Evolutionary conservation across 2,888 invertebrate species (phyloP), one percentile per base, ranked within the genome.

Genomic region (Drosophila peninsularis): DNA sequence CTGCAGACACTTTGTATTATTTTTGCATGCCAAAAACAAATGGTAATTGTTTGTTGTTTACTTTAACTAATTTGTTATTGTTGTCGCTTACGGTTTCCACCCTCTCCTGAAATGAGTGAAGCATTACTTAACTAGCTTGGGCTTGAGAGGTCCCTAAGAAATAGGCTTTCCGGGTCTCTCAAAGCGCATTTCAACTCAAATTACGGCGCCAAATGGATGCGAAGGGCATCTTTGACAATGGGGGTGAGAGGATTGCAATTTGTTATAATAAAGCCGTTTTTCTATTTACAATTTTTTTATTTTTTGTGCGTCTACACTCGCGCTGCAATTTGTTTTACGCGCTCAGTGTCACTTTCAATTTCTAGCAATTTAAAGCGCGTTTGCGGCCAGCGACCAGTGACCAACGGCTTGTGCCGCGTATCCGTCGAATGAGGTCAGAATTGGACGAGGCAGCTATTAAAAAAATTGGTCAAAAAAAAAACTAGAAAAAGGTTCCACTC

Each of bases 321-420:
- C 52, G 41, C 61, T 81, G 84, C 87, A 78, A 78, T 71, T 78
- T 65, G 68, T 65, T 78, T 60, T 73, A 68, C 68, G 76, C 80
- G 71, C 50, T 78, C 80, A 77, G 75, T 88, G 83, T 82, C 83
- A 79, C 88, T 84, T 84, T 88, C 88, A 84, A 84, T 88, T 84
- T 84, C 82, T 69, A 75, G 80, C 88, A 84, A 84, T 84, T 84
- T 85, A 84, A 78, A 77, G 78, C 82, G 83, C 82, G 72, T 81
- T 73, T 70, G 73, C 30, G 62, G 47, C 47, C 47, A 17, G 47
- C 47, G 44, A 6, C 17, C 47, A 47, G 47, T 13, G 30, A 50
- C 41, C 41, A 24, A 45, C 49, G 61, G 14, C 50, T 75, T 58
- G 65, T 63, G 58, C 63, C 63, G 80, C 74, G 64, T 77, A 77